Conservation (phyloP, 2,113 vertebrate species). For the Ceratotherium simum region DNA sequence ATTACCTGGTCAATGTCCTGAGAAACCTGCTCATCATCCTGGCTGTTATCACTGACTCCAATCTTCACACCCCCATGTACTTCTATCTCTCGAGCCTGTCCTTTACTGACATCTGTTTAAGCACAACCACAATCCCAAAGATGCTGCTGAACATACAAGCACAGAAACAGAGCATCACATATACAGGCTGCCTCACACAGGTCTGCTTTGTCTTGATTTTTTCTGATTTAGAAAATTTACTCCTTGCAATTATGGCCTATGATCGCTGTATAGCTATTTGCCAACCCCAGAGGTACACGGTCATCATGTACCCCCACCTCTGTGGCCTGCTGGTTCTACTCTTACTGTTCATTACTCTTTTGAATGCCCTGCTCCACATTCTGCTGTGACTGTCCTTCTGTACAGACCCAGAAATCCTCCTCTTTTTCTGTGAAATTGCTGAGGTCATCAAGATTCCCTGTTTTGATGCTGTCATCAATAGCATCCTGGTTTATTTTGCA, state of each 20-base stretch:
- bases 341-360: too few relatives aligned
- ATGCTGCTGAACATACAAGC: neutral
- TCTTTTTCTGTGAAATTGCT: too few relatives aligned
- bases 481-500: too few relatives aligned
- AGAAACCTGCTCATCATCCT: neutral
- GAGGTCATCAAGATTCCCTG: too few relatives aligned
- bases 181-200: neutral
- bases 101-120: neutral
- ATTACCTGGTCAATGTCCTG: conserved; percentile 23
- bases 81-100: neutral
- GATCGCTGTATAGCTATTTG: conserved; percentile 9
- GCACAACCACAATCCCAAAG: neutral
- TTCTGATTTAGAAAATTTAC: neutral
- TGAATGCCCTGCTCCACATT: too few relatives aligned
- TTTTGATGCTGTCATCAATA: too few relatives aligned
- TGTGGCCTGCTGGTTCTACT: too few relatives aligned
- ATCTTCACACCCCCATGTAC: conserved; percentile 24
- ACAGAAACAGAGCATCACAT: neutral
- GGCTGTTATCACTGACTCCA: neutral
- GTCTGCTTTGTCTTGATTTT: neutral
- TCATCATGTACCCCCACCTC: neutral
- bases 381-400: too few relatives aligned
- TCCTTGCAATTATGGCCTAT: neutral
- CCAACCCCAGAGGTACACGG: neutral
- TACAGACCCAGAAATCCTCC: too few relatives aligned